Evolutionary conservation across 1,140 invertebrate genomes (phyloP), one percentile per base, ranked within the genome.

Genomic region (Aleiodes sp.): DNA sequence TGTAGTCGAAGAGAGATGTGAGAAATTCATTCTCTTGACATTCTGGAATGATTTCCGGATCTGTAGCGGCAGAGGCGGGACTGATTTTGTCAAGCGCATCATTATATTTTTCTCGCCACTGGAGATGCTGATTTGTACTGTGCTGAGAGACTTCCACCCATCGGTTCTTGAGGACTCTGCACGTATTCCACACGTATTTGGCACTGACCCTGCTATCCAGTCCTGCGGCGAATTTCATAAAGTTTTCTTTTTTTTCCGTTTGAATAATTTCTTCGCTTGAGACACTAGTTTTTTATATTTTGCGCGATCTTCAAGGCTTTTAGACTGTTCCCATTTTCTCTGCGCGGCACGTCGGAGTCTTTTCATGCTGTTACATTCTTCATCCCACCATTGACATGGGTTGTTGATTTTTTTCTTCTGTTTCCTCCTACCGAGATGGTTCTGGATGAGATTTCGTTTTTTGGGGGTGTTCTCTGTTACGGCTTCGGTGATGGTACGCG

Each of bases 91-190:
- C 19, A 1, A 63, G 8, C 4, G 61, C 61, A 1, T 16, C 12
- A 24, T 63, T 24, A 2, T 19, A 9, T 6, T 63, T 37, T 26
- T 24, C 21, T 8, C 0, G 0, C n/a, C 9, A 26, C 10, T 63
- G 61, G 1, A 63, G n/a, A 21, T 63, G n/a, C n/a, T n/a, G n/a
- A 21, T 41, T 61, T 33, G 6, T 31, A 2, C 7, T 29, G 2
- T 37, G 14, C 12, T 9, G 2, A 3, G 12, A 39, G 0, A 65
- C 28, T 65, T 69, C 68, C 4, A 57, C 21, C 62, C 52, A 68
- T 43, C 37, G 33, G 39, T 69, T 72, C 21, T 62, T 72, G n/a
- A 72, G 63, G 10, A 72, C 57, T 60, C 62, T 72, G 10, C 56
- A 72, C 14, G 31, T 72, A 10, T 68, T 69, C 63, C 59, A 72